These are phyloP conservation scores for Eupsilia transversa DNA, from an alignment of 2,888 invertebrate species.

Conservation along the genomic window DNA sequence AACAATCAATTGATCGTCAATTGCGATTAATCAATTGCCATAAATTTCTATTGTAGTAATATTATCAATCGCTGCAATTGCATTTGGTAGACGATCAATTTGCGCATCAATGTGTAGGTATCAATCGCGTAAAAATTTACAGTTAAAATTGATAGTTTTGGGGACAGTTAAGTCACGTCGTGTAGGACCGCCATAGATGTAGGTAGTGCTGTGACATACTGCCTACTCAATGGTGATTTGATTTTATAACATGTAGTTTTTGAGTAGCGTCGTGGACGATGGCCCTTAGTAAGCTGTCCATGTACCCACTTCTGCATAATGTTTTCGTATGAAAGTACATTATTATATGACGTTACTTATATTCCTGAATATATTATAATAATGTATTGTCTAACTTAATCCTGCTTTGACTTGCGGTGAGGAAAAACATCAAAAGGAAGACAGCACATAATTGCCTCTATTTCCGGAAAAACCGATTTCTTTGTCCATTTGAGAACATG, in stretches of 20 bases:
- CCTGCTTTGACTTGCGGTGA: not conserved
- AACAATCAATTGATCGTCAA: no score
- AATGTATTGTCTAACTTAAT: not conserved
- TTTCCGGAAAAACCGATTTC: not conserved
- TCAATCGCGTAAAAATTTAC: no score
- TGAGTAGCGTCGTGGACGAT: not conserved
- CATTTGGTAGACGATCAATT: no score
- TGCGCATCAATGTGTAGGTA: no score
- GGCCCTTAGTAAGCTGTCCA: no score
- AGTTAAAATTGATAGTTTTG: no score
- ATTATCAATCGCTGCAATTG: no score
- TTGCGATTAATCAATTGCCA: no score
- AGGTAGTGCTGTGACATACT: not conserved
- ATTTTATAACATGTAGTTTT: not conserved
- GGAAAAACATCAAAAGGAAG: not conserved
- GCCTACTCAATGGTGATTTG: not conserved
- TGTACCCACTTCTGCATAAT: not conserved
- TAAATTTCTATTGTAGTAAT: no score
- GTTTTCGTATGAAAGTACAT: not conserved
- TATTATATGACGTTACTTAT: not conserved
- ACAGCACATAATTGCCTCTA: not conserved
- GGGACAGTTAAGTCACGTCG: no score
- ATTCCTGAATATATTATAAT: not conserved
- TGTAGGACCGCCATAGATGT: no score
- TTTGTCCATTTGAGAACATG: not conserved